Percentiles rank a stretch among this genome's conserved stretches.
Conservation (phyloP, 2,113 vertebrate genomes). For the Thalassoma bifasciatum region DNA sequence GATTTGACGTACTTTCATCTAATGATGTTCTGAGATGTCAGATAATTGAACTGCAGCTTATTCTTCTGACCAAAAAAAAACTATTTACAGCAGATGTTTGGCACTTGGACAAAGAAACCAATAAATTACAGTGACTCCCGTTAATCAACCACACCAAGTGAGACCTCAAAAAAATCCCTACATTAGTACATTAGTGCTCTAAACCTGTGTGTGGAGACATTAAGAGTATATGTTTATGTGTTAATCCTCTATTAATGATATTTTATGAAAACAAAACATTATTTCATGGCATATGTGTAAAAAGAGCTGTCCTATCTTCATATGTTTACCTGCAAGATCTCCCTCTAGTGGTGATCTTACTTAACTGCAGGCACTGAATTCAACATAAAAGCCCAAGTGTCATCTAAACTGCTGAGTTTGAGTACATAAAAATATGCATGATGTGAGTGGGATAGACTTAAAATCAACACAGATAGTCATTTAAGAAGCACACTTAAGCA, state of each 20-base stretch:
- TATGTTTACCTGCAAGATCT: conserved; percentile 1
- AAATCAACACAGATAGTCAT: conserved; percentile 23
- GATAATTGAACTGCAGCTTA: conserved; percentile 53
- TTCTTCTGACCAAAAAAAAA: conserved; percentile 49
- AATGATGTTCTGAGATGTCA: conserved; percentile 20
- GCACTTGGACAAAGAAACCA: conserved; percentile 56
- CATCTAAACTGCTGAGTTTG: conserved; percentile 20
- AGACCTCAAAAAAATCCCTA: conserved; percentile 30
- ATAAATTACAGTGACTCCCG: conserved; percentile 45
- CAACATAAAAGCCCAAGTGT: conserved; percentile 11
- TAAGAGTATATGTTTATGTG: conserved; percentile 34
- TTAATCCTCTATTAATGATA: background rate
- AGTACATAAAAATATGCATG: background rate
- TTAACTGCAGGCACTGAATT: conserved; percentile 39
- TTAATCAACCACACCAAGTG: conserved; percentile 38
- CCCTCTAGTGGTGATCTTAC: conserved; percentile 58
- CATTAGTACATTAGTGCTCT: conserved; percentile 35
- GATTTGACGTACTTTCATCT: conserved; percentile 19
- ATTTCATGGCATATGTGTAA: conserved; percentile 29
- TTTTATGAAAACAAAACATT: background rate
- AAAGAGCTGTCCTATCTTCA: conserved; percentile 11
- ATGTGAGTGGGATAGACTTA: conserved; percentile 24
- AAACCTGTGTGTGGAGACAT: conserved; percentile 31
- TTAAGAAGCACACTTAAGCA: conserved; percentile 40
- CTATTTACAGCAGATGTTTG: conserved; percentile 65